Evolutionary conservation across 2,888 invertebrate genomes (phyloP), one percentile per base, ranked within the genome.

Genomic region (Lepidonotus clava): DNA sequence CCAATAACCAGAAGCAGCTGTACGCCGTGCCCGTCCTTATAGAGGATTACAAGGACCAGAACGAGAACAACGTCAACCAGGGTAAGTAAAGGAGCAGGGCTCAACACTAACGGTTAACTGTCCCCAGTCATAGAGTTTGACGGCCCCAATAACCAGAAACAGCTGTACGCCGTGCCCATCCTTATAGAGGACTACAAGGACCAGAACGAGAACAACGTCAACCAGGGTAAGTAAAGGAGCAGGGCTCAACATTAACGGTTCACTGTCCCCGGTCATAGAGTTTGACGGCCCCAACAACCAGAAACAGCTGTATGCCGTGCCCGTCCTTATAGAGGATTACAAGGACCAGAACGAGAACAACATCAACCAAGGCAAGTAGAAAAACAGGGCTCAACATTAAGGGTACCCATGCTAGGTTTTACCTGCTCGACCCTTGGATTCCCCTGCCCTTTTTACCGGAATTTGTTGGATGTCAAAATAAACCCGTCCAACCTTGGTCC

Each of bases 21-120:
- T 88, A 87, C 41, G 83, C 88, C 8, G 67, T 88, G 11, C 88
- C 88, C 1, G 32, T 88, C 8, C 85, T 85, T 24, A 87, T 88
- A 8, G 36, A 32, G 1, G 85, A 88, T 36, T 87, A 87, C 46
- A n/a, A 67, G 38, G 84, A 84, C 34, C 24, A n/a, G n/a, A 56
- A 84, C 46, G 86, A 71, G 18, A 32, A 36, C 8, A 36, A 83
- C 5, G 56, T 83, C 53, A 83, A 83, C 32, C 14, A 83, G 56
- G 32, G 83, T 83, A 56, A 56, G 80, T 76, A n/a, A n/a, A n/a
- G n/a, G n/a, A n/a, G n/a, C n/a, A n/a, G n/a, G n/a, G n/a, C n/a
- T n/a, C n/a, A n/a, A n/a, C n/a, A n/a, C n/a, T n/a, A n/a, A n/a
- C n/a, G n/a, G n/a, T 66, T 24, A 8, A 66, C 66, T 8, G 14